These are phyloP conservation scores for Selene dorsalis DNA, from an alignment of 2,797 vertebrate genomes.

Conservation along the genomic window DNA sequence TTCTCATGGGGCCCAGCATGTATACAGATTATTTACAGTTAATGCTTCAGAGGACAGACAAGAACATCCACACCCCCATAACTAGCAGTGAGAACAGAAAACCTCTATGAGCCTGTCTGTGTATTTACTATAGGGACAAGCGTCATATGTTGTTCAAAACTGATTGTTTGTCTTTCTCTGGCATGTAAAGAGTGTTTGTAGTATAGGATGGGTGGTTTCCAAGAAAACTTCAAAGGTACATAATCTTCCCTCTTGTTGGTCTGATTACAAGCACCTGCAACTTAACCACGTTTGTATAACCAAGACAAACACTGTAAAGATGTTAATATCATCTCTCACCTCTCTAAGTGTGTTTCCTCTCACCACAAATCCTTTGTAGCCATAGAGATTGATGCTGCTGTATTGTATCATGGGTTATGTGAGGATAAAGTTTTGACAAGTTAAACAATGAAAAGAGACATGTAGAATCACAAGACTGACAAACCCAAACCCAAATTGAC, in stretches of 20 bases:
- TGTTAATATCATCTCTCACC: neutral
- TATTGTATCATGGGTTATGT: neutral
- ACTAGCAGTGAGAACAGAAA: neutral
- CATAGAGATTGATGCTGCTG: neutral
- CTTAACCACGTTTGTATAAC: neutral
- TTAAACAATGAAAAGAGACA: neutral
- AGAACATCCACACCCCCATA: neutral
- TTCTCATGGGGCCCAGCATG: conserved; percentile 49
- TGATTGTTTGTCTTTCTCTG: neutral
- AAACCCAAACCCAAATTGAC: too few relatives aligned
- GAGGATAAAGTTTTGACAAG: neutral
- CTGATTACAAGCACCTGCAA: neutral
- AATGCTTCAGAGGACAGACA: conserved; percentile 64
- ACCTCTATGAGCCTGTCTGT: neutral
- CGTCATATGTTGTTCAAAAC: neutral
- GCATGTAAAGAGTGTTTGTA: conserved; percentile 10
- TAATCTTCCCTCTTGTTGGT: neutral
- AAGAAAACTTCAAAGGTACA: neutral
- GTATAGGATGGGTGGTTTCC: neutral
- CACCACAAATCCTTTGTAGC: neutral
- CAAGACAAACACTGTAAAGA: neutral
- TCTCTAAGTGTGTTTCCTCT: neutral
- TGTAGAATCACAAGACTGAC: neutral
- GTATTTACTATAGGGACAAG: neutral
- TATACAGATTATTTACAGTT: conserved; percentile 73